Evolutionary conservation across 2,797 vertebrate genomes (phyloP).

Genomic region (Psittacula derbiana): DNA sequence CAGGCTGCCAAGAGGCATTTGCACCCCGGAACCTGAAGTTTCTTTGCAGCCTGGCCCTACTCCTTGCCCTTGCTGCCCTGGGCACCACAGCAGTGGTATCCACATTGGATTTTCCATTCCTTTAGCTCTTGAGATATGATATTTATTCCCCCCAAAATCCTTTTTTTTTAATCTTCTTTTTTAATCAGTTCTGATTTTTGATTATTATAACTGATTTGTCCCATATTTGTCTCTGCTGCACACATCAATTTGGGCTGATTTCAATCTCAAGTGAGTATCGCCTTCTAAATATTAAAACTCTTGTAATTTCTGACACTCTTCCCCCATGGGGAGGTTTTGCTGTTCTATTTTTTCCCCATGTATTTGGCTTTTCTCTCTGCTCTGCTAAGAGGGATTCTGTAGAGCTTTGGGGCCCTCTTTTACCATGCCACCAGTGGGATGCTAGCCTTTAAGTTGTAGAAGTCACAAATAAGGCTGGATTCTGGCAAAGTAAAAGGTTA

Average conservation of each 20-base stretch:
- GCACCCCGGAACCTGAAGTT: background rate
- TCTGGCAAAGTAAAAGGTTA: background rate
- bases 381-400: background rate
- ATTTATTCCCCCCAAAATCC: background rate
- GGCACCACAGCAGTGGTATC: background rate
- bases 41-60: background rate
- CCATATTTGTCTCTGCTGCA: constrained; percentile 88
- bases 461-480: background rate
- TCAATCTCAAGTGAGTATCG: constrained; percentile 88
- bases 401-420: background rate
- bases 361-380: background rate
- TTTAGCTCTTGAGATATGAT: background rate
- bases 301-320: constrained; percentile 60
- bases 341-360: background rate
- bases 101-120: background rate
- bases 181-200: constrained; percentile 62
- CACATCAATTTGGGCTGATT: constrained; percentile 83
- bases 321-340: background rate
- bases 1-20: fast-evolving
- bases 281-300: constrained; percentile 64
- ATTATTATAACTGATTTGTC: constrained; percentile 93
- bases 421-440: background rate
- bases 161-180: background rate
- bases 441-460: background rate
- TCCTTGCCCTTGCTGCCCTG: background rate